phyloP scores from a whole-genome alignment of 2,888 invertebrate genomes.

The Ametastegia equiseti region DNA sequence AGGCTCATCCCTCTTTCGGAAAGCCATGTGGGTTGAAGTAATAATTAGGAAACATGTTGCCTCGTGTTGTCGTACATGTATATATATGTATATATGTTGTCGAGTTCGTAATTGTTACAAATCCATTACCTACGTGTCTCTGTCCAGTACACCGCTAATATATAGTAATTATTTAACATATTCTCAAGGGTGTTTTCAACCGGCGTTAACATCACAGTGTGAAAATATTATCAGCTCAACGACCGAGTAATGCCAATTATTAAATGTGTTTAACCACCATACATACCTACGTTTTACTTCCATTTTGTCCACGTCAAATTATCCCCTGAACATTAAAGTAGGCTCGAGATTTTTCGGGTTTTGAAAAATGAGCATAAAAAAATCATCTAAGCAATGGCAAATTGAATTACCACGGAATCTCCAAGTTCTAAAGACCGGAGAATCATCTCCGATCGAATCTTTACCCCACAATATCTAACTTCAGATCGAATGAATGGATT shows the following conservation, averaged over 20 bases:
- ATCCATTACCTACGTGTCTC: conserved; percentile 21
- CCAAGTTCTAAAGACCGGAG: too few species aligned
- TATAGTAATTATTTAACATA: conserved; percentile 44
- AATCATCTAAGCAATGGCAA: too few species aligned
- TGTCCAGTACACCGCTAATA: background rate
- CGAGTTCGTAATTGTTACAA: conserved; percentile 34
- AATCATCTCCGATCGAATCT: too few species aligned
- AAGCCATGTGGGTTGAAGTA: background rate
- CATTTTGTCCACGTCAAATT: background rate
- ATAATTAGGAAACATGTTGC: background rate
- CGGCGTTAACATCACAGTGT: conserved; percentile 27
- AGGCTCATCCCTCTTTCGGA: too few species aligned
- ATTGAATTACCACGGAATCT: too few species aligned
- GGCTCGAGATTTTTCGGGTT: too few species aligned
- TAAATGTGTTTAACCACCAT: background rate
- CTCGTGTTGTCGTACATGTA: too few species aligned
- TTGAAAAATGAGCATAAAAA: too few species aligned
- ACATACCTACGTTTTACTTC: background rate
- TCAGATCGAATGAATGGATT: too few species aligned
- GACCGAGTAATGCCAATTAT: conserved; percentile 12
- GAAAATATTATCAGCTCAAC: conserved; percentile 25
- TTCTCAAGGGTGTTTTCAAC: conserved; percentile 44
- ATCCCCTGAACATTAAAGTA: too few species aligned
- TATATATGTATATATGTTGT: background rate
- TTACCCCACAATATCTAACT: too few species aligned